Conservation (phyloP, 2,113 vertebrate species). For the Oryzias celebensis region DNA sequence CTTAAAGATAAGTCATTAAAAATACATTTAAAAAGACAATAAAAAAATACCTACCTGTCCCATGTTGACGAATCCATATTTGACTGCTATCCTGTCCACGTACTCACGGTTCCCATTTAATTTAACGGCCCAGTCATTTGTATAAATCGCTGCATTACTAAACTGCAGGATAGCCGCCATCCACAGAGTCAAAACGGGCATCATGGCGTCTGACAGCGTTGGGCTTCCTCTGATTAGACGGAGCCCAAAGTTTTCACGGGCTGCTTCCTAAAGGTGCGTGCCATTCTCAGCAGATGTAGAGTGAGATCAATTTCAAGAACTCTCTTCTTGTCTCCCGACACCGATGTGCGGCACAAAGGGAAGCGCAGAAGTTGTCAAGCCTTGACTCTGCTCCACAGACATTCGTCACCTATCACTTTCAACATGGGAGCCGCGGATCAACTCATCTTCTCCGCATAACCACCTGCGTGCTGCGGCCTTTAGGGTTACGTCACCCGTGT, state of each 20-base stretch:
- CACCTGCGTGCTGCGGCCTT: neutral
- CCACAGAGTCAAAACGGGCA: slow-evolving; percentile 61
- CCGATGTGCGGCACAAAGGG: neutral
- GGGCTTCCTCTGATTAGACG: slow-evolving; percentile 3
- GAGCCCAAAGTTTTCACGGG: neutral
- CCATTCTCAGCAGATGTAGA: slow-evolving; percentile 17
- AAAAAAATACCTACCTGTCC: slow-evolving; percentile 84
- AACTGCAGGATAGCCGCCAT: slow-evolving; percentile 79
- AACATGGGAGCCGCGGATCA: slow-evolving; percentile 56
- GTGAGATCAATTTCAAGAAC: neutral
- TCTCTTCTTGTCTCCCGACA: too few species aligned
- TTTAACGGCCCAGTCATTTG: slow-evolving; percentile 92
- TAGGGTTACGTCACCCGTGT: neutral
- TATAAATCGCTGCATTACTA: slow-evolving; percentile 82
- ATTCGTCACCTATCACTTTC: slow-evolving; percentile 34
- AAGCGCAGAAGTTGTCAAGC: slow-evolving; percentile 22
- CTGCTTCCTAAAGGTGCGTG: neutral
- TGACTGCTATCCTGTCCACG: slow-evolving; percentile 85
- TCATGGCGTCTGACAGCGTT: slow-evolving; percentile 20
- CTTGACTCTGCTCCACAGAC: slow-evolving; percentile 22
- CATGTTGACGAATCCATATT: slow-evolving; percentile 89
- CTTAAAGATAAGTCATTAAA: neutral
- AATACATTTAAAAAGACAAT: neutral
- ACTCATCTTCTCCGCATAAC: neutral
- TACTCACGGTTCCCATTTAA: slow-evolving; percentile 80